Evolutionary conservation across 2,888 invertebrate species (phyloP).

Genomic region (Agrilus biguttatus): DNA sequence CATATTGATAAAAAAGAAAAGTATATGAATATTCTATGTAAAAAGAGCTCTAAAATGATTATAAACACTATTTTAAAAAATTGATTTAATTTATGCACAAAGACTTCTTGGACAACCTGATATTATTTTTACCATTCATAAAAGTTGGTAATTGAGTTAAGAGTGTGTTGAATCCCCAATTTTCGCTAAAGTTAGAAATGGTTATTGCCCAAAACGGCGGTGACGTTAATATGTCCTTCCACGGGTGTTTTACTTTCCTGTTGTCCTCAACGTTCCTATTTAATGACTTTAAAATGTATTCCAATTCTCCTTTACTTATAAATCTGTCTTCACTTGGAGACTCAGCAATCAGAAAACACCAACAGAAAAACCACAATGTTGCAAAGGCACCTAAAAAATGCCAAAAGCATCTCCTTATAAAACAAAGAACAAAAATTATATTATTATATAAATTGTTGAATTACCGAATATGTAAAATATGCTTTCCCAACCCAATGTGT

Average conservation of each 20-base stretch:
- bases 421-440: too few relatives aligned
- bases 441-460: conserved; percentile 8
- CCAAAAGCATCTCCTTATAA: neutral
- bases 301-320: conserved; percentile 56
- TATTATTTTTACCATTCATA: conserved; percentile 56
- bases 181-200: conserved; percentile 68
- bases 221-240: conserved; percentile 55
- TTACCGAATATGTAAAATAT: conserved; percentile 67
- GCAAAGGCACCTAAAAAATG: conserved; percentile 43
- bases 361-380: conserved; percentile 53
- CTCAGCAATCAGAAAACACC: conserved; percentile 57
- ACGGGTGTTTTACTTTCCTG: conserved; percentile 46
- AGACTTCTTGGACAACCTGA: too few relatives aligned
- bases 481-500: conserved; percentile 64
- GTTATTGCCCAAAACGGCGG: conserved; percentile 65
- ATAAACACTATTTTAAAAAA: too few relatives aligned
- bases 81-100: too few relatives aligned
- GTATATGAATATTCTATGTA: too few relatives aligned
- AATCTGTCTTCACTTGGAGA: conserved; percentile 59
- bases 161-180: conserved; percentile 76
- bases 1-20: too few relatives aligned
- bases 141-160: conserved; percentile 57
- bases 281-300: conserved; percentile 51
- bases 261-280: conserved; percentile 30
- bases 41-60: too few relatives aligned